Percentiles rank a stretch among this genome's conserved stretches.
Conservation (phyloP, 2,113 vertebrate species). For the Chaetura pelagica region DNA sequence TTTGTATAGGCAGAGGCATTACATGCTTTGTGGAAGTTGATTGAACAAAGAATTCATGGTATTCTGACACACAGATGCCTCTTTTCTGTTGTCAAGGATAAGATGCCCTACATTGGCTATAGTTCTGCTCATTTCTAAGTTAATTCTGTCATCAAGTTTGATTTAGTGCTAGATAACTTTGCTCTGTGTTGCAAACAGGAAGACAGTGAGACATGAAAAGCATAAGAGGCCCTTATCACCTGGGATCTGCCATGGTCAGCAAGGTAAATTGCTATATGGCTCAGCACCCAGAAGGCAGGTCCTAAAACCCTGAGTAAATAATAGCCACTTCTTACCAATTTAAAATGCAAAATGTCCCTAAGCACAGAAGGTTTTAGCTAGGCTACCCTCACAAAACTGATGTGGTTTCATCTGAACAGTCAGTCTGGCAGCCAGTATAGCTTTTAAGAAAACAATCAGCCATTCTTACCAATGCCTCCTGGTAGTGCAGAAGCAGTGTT, state of each 20-base stretch:
- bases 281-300: not conserved
- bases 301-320: not conserved
- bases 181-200: not conserved
- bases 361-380: not conserved
- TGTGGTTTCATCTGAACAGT: not conserved
- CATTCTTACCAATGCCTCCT: not conserved
- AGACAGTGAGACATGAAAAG: not conserved
- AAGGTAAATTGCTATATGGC: not conserved
- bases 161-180: not conserved
- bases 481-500: not conserved
- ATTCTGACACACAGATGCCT: not conserved
- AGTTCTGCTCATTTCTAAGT: not conserved
- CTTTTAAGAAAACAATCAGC: not conserved
- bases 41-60: not conserved
- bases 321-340: fast-evolving
- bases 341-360: not conserved
- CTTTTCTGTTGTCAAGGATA: not conserved
- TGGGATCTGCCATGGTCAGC: not conserved
- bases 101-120: not conserved
- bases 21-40: not conserved
- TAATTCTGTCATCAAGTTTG: not conserved
- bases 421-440: not conserved
- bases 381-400: not conserved
- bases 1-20: not conserved
- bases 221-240: not conserved